Base-by-base conservation (phyloP, 1,140 invertebrate genomes). In the Melipona quadrifasciata region DNA sequence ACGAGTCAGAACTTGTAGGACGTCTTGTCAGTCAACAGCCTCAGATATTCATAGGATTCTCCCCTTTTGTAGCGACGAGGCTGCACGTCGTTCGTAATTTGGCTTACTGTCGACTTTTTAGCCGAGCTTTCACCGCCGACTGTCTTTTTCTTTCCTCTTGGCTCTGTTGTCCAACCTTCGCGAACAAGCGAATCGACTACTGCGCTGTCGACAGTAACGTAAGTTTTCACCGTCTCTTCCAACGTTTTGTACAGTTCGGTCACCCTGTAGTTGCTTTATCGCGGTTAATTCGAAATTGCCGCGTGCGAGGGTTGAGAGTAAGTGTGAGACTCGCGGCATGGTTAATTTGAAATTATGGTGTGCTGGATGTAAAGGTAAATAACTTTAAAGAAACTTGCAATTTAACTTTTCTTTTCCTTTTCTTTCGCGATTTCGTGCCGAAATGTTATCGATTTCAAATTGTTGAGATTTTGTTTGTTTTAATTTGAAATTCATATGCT, bases 21-120 rank as follows among this genome's bases (percentile, higher is more conserved):
- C 34, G 72, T 82, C 80, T 82, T 51, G 31, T 76, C 80, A 82
- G 80, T 82, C 80, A 76, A 76, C 80, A 76, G 80, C 39, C 80
- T 82, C 61, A 82, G 80, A 39, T 82, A 82, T 82, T 82, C 72
- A 82, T 82, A 51, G 80, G 72, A 82, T 76, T 82, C 80, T 82
- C 61, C 61, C 80, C 73, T 0, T 68, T 34, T n/a, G 55, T n/a
- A 47, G 55, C 71, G 47, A 39, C 61, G 31, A 82, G 61, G 58
- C 51, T 75, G 61, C 61, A 75, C 71, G 71, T 76, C 72, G 47
- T 1, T 53, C 53, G 21, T 65, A 82, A 82, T 82, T 82, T 76
- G 51, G 53, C 80, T 82, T 68, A 82, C 72, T 27, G 72, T 82
- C 61, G 5, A 65, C 53, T 8, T 65, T 64, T 82, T 65, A 64